A percentile compares a stretch with the other conserved stretches of the same genome.
Conservation (phyloP, 2,888 invertebrate species). For the Taphrorychus bicolor region DNA sequence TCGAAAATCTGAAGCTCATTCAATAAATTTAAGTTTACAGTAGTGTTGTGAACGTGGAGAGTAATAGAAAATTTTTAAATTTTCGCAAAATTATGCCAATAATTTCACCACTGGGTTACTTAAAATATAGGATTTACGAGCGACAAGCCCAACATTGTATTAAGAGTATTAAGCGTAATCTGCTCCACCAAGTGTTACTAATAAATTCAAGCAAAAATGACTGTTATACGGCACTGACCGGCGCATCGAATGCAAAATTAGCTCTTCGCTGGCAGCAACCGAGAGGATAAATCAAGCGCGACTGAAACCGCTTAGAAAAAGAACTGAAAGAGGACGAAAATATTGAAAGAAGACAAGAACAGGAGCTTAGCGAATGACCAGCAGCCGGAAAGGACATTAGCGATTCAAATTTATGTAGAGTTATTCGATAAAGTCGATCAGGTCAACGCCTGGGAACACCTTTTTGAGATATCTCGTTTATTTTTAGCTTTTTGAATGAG, state of each 20-base stretch:
- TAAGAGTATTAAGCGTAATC: neutral
- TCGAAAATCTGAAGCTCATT: no score
- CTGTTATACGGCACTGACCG: slow-evolving; percentile 34
- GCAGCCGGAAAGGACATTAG: slow-evolving; percentile 39
- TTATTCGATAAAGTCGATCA: slow-evolving; percentile 41
- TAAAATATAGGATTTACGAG: neutral
- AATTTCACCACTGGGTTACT: no score
- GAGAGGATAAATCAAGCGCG: slow-evolving; percentile 41
- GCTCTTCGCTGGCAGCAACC: slow-evolving; percentile 29
- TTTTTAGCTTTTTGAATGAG: slow-evolving; percentile 25
- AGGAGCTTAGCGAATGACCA: slow-evolving; percentile 36
- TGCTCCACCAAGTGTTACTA: slow-evolving; percentile 37
- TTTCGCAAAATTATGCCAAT: no score
- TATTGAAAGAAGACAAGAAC: slow-evolving; percentile 31
- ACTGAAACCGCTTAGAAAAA: slow-evolving; percentile 39
- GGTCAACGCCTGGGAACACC: slow-evolving; percentile 40
- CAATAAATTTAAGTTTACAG: no score
- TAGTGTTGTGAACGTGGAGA: no score
- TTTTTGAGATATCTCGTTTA: slow-evolving; percentile 35
- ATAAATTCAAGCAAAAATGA: slow-evolving; percentile 41
- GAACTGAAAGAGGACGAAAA: slow-evolving; percentile 29
- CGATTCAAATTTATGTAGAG: slow-evolving; percentile 41
- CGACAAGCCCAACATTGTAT: neutral
- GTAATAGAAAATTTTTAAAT: no score
- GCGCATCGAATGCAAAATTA: slow-evolving; percentile 39